A percentile compares a stretch with the other conserved stretches of the same genome.
Conservation (phyloP, 2,113 vertebrate genomes). For the Ammospiza nelsoni region DNA sequence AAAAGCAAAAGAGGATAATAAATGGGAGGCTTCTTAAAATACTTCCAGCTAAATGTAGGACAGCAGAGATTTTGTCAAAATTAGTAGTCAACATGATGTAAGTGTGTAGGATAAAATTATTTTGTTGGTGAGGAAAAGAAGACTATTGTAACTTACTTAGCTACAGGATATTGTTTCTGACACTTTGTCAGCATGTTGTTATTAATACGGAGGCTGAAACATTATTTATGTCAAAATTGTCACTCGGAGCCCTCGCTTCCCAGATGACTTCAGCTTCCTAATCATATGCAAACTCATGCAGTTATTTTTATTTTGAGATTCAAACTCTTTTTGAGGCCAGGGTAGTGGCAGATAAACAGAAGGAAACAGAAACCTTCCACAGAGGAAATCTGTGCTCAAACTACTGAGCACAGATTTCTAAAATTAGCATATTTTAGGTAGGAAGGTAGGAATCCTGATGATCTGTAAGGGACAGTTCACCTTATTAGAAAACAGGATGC, state of each 20-base stretch:
- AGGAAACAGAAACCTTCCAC: neutral
- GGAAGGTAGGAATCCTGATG: neutral
- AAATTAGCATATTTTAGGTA: neutral
- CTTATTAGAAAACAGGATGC: neutral
- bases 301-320: neutral
- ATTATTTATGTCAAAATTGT: conserved; percentile 10
- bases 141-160: neutral
- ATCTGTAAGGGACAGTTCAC: neutral
- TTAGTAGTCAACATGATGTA: neutral
- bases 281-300: neutral
- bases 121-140: conserved; percentile 1
- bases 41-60: neutral
- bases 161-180: conserved; percentile 27
- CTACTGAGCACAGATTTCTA: neutral
- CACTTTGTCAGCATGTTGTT: neutral
- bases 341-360: neutral
- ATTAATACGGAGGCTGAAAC: neutral
- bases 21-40: neutral
- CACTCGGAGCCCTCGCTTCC: neutral
- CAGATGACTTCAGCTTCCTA: neutral
- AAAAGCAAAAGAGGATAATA: neutral
- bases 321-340: neutral
- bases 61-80: neutral
- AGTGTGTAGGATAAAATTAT: conserved; percentile 20
- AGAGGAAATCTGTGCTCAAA: neutral